Evolutionary conservation across 2,888 invertebrate species (phyloP).

Genomic region (Allophyes oxyacanthae): DNA sequence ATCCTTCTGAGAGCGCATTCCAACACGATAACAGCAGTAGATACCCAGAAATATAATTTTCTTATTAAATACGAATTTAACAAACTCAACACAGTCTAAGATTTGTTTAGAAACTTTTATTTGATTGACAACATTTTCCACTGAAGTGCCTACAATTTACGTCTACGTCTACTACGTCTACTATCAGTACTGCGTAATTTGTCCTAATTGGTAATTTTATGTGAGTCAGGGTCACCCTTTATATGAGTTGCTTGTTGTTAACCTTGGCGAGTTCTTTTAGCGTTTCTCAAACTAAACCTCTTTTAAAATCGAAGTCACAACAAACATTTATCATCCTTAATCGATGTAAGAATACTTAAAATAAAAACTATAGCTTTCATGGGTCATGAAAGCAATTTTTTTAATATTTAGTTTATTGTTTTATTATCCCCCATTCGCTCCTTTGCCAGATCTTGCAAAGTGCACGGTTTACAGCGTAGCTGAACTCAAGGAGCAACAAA

Average conservation of each 20-base stretch:
- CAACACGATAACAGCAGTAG: too few relatives aligned
- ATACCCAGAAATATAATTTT: conserved; percentile 20
- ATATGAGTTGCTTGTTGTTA: conserved; percentile 34
- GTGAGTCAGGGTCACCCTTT: conserved; percentile 37
- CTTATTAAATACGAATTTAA: conserved; percentile 9
- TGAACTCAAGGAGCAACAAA: too few relatives aligned
- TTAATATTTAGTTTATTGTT: too few relatives aligned
- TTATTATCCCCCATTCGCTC: too few relatives aligned
- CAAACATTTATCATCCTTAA: conserved; percentile 31
- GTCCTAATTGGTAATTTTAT: conserved; percentile 43
- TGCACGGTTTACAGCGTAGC: too few relatives aligned
- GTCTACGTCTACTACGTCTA: too few relatives aligned
- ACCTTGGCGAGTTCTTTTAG: conserved; percentile 38
- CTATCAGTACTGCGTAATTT: conserved; percentile 10
- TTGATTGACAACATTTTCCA: conserved; percentile 31
- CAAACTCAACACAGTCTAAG: conserved; percentile 37
- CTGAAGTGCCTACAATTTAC: conserved; percentile 10
- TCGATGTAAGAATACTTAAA: conserved; percentile 2
- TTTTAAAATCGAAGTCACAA: conserved; percentile 32
- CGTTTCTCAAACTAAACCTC: conserved; percentile 21
- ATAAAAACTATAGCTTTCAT: too few relatives aligned
- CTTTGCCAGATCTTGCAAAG: too few relatives aligned
- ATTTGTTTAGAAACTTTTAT: conserved; percentile 12
- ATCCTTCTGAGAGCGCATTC: too few relatives aligned
- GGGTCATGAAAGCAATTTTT: too few relatives aligned